A percentile compares a stretch with the other conserved stretches of the same genome.
phyloP scores from a whole-genome alignment of 2,797 vertebrate genomes.

The Scomberomorus guttatus region DNA sequence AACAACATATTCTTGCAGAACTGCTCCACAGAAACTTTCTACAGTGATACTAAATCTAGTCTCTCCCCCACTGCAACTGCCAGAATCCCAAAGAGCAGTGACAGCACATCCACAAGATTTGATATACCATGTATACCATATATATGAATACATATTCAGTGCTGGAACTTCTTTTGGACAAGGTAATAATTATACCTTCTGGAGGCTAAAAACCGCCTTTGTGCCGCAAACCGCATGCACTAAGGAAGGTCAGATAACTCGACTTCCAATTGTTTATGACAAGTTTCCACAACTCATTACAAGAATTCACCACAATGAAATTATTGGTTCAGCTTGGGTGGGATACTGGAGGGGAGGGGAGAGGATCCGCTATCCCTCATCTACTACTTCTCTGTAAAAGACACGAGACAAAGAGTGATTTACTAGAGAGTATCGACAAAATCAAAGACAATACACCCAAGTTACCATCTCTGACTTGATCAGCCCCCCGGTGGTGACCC shows the following conservation, averaged over 20 bases:
- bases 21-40: neutral
- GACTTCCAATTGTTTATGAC: conserved; percentile 39
- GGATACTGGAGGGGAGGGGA: neutral
- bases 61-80: neutral
- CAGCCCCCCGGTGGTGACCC: conserved; percentile 29
- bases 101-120: neutral
- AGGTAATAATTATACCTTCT: conserved; percentile 37
- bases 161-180: conserved; percentile 13
- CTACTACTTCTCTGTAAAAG: neutral
- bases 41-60: neutral
- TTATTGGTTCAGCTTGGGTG: neutral
- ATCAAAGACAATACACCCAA: conserved; percentile 6
- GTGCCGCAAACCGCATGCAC: conserved; percentile 30
- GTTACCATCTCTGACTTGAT: conserved; percentile 3
- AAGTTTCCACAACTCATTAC: conserved; percentile 41
- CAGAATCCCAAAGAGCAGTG: conserved; percentile 6
- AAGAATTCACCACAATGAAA: conserved; percentile 24
- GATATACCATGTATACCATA: neutral
- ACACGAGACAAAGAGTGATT: neutral
- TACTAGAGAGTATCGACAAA: neutral
- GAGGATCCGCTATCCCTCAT: conserved; percentile 9
- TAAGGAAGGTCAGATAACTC: conserved; percentile 47
- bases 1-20: conserved; percentile 10
- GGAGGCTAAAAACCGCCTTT: conserved; percentile 33
- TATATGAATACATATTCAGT: neutral